Base-by-base conservation (phyloP, 2,888 invertebrate species). In the Leptinotarsa tumamoca region DNA sequence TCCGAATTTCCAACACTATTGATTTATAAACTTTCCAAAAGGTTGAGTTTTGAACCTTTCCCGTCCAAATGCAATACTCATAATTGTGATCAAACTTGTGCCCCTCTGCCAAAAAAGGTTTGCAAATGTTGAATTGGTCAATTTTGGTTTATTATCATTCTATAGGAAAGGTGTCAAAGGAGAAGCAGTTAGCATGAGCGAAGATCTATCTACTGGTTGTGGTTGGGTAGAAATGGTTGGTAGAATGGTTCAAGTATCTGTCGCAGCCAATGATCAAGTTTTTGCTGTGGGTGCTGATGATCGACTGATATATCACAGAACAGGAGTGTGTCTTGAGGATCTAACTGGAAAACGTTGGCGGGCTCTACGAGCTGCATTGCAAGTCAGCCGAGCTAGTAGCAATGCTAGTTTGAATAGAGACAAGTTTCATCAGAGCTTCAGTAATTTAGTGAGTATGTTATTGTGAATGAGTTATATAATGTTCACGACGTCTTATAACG, bases 201-300 rank as follows among this genome's bases (percentile, higher is more conserved):
- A 95, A 87, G 92, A 93, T 85, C 90, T 94, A 75, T 95, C 95
- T 13, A 93, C 93, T 83, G 96, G 96, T 4, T 93, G 91, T 84
- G 94, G 95, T 43, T 97, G 97, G 97, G 92, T 97, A 49, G 95
- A 96, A 90, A 96, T 97, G 92, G 94, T 95, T 77, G 96, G 95
- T 67, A 92, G 93, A 86, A 95, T 97, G 92, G 91, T 93, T 27
- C 91, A 94, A 85, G 91, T 97, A 67, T 94, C 96, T n/a, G 94
- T 97, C 74, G 94, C 96, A 51, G 91, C 93, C 17, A 95, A 95
- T 89, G 96, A 97, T 89, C 97, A 97, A 91, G 88, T 89, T 14
- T 96, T 96, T 91, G 96, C 94, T 15, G 93, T 97, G 81, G 96
- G 96, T 7, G 92, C 93, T 66, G 92, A 94, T 79, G 96, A 97